Percentiles rank a stretch among this genome's conserved stretches.
phyloP scores from a whole-genome alignment of 2,113 vertebrate genomes.

The Mastomys natalensis region DNA sequence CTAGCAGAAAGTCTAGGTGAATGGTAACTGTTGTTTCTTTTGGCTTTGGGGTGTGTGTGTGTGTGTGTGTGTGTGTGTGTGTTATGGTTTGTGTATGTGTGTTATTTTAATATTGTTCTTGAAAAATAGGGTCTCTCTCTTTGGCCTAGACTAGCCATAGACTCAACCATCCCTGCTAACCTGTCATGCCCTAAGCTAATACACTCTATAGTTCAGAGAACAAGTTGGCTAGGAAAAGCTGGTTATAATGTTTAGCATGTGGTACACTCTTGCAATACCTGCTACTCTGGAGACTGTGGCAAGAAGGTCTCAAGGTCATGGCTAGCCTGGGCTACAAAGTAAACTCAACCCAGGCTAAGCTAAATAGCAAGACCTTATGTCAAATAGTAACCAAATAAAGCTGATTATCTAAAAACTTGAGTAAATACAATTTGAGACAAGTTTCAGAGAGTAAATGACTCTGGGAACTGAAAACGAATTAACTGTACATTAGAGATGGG shows the following conservation, averaged over 20 bases:
- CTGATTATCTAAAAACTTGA: background rate
- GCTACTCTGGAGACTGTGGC: background rate
- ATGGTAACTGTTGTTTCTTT: background rate
- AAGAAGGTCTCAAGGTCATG: background rate
- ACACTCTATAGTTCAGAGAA: background rate
- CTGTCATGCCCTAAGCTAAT: background rate
- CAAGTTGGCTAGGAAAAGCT: conserved; percentile 28
- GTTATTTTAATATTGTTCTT: background rate
- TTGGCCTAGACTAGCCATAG: background rate
- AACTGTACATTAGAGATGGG: background rate
- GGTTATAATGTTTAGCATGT: background rate
- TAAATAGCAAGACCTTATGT: background rate
- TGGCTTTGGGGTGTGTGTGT: background rate
- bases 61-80: too few species aligned
- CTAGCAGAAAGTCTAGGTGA: background rate
- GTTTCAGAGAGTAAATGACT: conserved; percentile 3
- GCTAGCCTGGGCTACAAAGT: background rate
- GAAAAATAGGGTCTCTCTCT: background rate
- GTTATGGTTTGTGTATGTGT: background rate
- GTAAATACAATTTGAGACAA: background rate
- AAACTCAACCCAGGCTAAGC: background rate
- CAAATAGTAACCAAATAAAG: conserved; percentile 3
- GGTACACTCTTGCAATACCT: background rate
- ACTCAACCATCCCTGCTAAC: background rate
- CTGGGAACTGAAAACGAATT: background rate